Evolutionary conservation across 2,888 invertebrate genomes (phyloP).

Genomic region (Ormyrus nitidulus): DNA sequence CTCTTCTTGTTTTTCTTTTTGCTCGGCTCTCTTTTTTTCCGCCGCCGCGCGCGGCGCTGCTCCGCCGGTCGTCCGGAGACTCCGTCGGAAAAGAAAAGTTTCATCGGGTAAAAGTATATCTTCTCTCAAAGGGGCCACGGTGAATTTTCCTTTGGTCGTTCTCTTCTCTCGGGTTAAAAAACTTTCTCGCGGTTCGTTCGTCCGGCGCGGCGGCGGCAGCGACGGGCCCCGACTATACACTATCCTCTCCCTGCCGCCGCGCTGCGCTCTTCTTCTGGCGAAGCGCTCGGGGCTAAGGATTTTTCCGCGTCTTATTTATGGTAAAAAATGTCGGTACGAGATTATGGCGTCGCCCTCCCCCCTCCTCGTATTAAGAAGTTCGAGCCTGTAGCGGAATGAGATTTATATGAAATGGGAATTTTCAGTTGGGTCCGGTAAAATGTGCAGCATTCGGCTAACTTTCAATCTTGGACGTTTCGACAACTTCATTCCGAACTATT

Average conservation of each 20-base stretch:
- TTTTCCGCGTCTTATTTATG: slow-evolving; percentile 41
- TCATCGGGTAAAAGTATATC: slow-evolving; percentile 52
- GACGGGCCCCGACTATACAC: too few species aligned
- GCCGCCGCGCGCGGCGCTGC: background rate
- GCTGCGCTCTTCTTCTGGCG: background rate
- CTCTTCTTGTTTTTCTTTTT: slow-evolving; percentile 2
- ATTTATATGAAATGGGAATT: slow-evolving; percentile 40
- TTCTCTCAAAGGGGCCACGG: slow-evolving; percentile 22
- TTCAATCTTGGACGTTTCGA: too few species aligned
- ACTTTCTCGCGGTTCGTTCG: slow-evolving; percentile 41
- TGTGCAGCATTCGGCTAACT: too few species aligned
- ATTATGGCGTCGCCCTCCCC: background rate
- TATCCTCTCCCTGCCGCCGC: background rate
- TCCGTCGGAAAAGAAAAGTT: slow-evolving; percentile 60
- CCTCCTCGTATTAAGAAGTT: slow-evolving; percentile 17
- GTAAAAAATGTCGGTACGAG: slow-evolving; percentile 36
- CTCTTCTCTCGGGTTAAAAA: slow-evolving; percentile 40
- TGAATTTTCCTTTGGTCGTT: slow-evolving; percentile 44
- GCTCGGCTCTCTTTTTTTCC: background rate
- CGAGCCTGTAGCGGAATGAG: slow-evolving; percentile 34
- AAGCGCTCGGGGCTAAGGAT: slow-evolving; percentile 28
- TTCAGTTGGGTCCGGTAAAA: background rate
- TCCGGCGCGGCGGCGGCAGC: background rate
- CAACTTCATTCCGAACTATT: too few species aligned
- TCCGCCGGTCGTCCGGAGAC: slow-evolving; percentile 10